These are phyloP conservation scores for Caligus rogercresseyi DNA, from an alignment of 1,140 invertebrate genomes.

Conservation along the genomic window DNA sequence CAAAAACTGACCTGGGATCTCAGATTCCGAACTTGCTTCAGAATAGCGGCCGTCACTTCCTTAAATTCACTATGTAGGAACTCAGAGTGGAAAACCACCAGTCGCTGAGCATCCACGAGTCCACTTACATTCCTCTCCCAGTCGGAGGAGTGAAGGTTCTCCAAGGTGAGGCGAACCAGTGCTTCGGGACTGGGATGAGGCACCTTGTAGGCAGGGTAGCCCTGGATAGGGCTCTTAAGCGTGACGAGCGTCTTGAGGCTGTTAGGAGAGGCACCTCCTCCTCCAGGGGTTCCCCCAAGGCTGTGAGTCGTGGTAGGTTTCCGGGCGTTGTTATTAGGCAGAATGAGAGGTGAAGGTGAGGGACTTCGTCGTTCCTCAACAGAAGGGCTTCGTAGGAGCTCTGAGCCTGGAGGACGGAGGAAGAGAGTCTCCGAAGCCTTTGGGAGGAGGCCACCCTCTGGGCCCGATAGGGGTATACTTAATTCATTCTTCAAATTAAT, in stretches of 20 bases:
- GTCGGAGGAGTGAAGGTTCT: not conserved
- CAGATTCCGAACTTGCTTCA: conserved; percentile 59
- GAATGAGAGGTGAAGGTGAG: not conserved
- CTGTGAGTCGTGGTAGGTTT: not conserved
- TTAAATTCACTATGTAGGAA: conserved; percentile 38
- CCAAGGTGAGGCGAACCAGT: not conserved
- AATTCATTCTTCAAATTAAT: not conserved
- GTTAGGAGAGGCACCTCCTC: not conserved
- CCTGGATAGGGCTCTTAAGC: not conserved
- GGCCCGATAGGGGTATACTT: not conserved
- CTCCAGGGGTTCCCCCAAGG: not conserved
- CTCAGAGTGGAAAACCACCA: not conserved
- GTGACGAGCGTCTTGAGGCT: not conserved
- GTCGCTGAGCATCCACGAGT: not conserved
- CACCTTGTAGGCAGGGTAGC: not conserved
- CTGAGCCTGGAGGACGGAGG: not conserved
- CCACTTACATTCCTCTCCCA: not conserved
- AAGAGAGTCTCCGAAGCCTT: not conserved
- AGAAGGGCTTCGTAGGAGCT: not conserved
- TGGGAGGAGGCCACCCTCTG: not conserved
- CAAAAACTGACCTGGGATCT: conserved; percentile 71
- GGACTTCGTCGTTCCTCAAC: too few species aligned
- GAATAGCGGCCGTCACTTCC: conserved; percentile 46
- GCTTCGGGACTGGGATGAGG: not conserved
- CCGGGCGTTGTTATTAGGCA: not conserved